These are phyloP conservation scores for Tanytarsus gracilentus DNA, from an alignment of 2,888 invertebrate genomes.

Conservation along the genomic window DNA sequence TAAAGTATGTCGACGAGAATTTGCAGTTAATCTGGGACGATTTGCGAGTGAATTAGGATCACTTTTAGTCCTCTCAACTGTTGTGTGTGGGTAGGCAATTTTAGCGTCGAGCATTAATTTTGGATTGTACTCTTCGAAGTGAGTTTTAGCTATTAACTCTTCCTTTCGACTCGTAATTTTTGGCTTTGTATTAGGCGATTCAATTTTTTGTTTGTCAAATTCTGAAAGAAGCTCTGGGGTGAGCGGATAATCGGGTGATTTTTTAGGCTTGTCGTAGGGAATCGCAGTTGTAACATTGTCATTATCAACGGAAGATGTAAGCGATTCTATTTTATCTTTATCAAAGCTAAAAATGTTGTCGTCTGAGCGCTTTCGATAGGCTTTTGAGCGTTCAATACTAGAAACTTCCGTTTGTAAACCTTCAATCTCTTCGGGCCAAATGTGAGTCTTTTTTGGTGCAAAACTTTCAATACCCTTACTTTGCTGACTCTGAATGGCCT, in stretches of 20 bases:
- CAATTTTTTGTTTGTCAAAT: conserved; percentile 48
- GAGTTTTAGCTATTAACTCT: conserved; percentile 56
- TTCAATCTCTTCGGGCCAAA: conserved; percentile 50
- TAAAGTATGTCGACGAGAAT: conserved; percentile 63
- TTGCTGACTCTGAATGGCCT: neutral
- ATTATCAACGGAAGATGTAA: conserved; percentile 43
- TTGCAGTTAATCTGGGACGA: conserved; percentile 61
- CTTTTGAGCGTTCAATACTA: conserved; percentile 45
- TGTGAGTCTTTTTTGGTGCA: conserved; percentile 41
- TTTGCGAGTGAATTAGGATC: conserved; percentile 73
- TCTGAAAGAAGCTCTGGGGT: conserved; percentile 52
- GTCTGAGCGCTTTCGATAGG: conserved; percentile 58
- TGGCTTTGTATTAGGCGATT: conserved; percentile 33
- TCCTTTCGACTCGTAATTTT: conserved; percentile 52
- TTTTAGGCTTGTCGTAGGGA: conserved; percentile 50
- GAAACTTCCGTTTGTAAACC: conserved; percentile 48
- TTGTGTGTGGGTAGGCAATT: conserved; percentile 52
- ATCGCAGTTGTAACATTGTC: conserved; percentile 43
- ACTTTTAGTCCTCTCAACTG: conserved; percentile 76
- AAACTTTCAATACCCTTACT: neutral
- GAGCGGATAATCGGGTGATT: conserved; percentile 47
- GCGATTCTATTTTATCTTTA: conserved; percentile 63
- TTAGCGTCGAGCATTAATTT: conserved; percentile 47
- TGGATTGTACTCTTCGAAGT: conserved; percentile 64
- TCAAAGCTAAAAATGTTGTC: conserved; percentile 67